Evolutionary conservation across 2,797 vertebrate genomes (phyloP).

Genomic region (Aulostomus chinensis): DNA sequence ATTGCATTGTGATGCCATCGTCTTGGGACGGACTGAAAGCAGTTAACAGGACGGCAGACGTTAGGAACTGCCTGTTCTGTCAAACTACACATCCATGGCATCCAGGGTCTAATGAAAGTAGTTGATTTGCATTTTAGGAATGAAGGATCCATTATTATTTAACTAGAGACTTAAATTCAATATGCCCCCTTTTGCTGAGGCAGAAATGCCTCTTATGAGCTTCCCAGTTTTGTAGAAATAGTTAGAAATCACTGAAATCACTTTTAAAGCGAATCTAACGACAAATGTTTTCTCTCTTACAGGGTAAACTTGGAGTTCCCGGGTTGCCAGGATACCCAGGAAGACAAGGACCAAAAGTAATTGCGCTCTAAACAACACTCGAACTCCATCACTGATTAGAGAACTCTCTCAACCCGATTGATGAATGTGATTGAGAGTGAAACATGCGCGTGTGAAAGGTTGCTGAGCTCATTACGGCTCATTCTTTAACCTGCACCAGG

Average conservation of each 20-base stretch:
- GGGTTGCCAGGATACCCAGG: constrained; percentile 97
- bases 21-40: no score
- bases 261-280: neutral
- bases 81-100: no score
- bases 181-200: neutral
- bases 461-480: constrained; percentile 38
- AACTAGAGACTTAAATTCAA: neutral
- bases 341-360: constrained; percentile 96
- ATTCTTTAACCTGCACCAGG: constrained; percentile 24
- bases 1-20: neutral
- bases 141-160: no score
- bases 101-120: no score
- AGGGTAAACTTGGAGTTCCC: constrained; percentile 98
- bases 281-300: constrained; percentile 31
- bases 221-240: neutral
- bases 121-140: no score
- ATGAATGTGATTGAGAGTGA: neutral
- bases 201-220: neutral
- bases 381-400: no score
- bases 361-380: neutral
- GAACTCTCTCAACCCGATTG: no score
- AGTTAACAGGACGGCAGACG: no score
- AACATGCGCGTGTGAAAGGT: constrained; percentile 17
- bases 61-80: no score
- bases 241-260: neutral